phyloP scores from a whole-genome alignment of 2,888 invertebrate species.

The Agrotis clavis region DNA sequence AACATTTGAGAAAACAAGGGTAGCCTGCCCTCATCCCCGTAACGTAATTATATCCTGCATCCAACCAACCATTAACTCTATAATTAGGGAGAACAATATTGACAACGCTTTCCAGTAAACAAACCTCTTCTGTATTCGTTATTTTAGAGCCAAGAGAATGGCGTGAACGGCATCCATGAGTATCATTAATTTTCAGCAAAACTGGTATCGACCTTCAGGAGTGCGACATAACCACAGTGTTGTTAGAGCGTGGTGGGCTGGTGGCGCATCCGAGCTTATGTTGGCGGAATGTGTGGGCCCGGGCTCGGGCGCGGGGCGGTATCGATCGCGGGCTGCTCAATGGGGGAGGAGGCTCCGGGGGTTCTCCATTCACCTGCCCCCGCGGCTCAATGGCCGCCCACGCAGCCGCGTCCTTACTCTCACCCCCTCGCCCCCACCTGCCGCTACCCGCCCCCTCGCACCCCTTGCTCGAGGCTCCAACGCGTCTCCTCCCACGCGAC shows the following conservation, averaged over 20 bases:
- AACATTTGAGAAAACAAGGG: conserved; percentile 9
- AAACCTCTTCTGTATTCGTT: background rate
- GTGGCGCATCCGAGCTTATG: conserved; percentile 52
- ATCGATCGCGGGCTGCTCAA: conserved; percentile 84
- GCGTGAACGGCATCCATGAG: conserved; percentile 19
- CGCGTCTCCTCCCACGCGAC: conserved; percentile 84
- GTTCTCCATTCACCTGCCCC: conserved; percentile 88
- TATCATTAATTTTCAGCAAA: conserved; percentile 48
- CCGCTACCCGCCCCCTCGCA: conserved; percentile 42
- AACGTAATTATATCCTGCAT: conserved; percentile 19
- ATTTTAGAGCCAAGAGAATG: background rate
- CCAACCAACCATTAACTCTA: background rate
- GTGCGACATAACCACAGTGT: conserved; percentile 52
- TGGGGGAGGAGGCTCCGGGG: conserved; percentile 79
- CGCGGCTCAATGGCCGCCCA: conserved; percentile 90
- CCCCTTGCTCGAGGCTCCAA: conserved; percentile 74
- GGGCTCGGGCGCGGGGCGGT: conserved; percentile 72
- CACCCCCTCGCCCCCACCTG: conserved; percentile 67
- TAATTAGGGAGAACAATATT: conserved; percentile 40
- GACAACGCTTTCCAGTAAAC: conserved; percentile 6
- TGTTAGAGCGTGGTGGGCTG: conserved; percentile 44
- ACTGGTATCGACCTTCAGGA: conserved; percentile 61
- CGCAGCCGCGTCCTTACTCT: conserved; percentile 78
- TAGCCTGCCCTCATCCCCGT: background rate
- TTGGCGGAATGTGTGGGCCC: conserved; percentile 51